Base-by-base conservation (phyloP, 2,113 vertebrate genomes). In the Strigops habroptila region DNA sequence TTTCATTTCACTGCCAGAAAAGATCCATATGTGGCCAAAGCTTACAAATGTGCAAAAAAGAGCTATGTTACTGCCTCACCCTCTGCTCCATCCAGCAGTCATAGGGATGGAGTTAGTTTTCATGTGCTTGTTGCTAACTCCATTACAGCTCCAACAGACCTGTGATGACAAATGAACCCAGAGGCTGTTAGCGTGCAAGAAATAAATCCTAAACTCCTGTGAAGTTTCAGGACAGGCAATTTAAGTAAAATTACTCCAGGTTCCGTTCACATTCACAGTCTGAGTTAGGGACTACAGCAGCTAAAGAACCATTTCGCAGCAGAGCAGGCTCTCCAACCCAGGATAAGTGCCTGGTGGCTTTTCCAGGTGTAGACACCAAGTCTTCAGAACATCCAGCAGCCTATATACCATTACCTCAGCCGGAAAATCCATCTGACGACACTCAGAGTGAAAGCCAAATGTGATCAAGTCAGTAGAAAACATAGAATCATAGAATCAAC, bases 1-100 rank as follows among this genome's bases (percentile, higher is more conserved):
- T 59, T 63, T 73, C 59, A 25, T 30, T 39, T 24, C 33, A 25
- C 33, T 44, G 11, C 37, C 65, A 30, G 28, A 41, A 35, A 46
- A 46, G 33, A 62, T 48, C n/a, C 9, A 0, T 27, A 18, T 0
- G 3, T 31, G n/a, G 22, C 23, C 39, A 46, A 14, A 79, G 24
- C 23, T 39, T 37, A n/a, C 4, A 30, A 44, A 35, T 1, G 4
- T 21, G 16, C 33, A 59, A 44, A 59, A 44, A 73, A 62, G 39
- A 57, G 15, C 22, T 10, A 3, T 5, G 7, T n/a, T n/a, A 65
- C 37, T 46, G 51, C 37, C 81, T 59, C 59, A 91, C 27, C 33
- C 51, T 18, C 33, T 0, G 0, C 59, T 59, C 37, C 21, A 52
- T 22, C 19, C 33, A 39, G 44, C 19, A 1, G 24, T n/a, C 59